Conservation (phyloP, 2,888 invertebrate species). For the Formica aserva region DNA sequence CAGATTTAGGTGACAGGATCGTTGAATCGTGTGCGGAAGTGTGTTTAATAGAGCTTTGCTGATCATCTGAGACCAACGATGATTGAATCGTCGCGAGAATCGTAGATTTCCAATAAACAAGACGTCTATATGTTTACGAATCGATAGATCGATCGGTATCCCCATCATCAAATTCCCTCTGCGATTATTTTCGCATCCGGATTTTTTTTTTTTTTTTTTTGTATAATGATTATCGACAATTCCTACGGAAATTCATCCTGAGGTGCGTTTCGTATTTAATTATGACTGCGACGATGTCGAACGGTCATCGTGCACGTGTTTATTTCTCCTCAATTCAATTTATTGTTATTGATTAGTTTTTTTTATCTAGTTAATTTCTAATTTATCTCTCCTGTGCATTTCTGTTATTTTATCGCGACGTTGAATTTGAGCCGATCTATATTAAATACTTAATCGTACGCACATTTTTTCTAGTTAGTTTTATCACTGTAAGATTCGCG, state of each 20-base stretch:
- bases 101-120: constrained; percentile 1
- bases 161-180: background rate
- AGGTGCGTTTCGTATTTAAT: constrained; percentile 57
- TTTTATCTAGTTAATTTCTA: constrained; percentile 4
- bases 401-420: background rate
- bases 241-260: constrained; percentile 56
- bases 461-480: background rate
- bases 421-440: background rate
- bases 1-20: constrained; percentile 24
- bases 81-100: constrained; percentile 12
- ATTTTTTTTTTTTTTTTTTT: background rate
- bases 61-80: constrained; percentile 16
- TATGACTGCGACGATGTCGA: constrained; percentile 59
- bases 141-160: constrained; percentile 4
- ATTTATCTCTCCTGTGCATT: background rate
- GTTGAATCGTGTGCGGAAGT: background rate
- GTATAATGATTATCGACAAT: constrained; percentile 19
- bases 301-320: constrained; percentile 44
- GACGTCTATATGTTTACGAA: background rate
- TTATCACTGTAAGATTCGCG: background rate
- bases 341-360: constrained; percentile 35
- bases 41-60: background rate
- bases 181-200: background rate
- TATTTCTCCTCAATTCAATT: constrained; percentile 5
- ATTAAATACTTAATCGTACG: constrained; percentile 1